Percentiles rank a stretch among this genome's conserved stretches.
Evolutionary conservation across 2,888 invertebrate species (phyloP).

Genomic region (Pherbina coryleti): DNA sequence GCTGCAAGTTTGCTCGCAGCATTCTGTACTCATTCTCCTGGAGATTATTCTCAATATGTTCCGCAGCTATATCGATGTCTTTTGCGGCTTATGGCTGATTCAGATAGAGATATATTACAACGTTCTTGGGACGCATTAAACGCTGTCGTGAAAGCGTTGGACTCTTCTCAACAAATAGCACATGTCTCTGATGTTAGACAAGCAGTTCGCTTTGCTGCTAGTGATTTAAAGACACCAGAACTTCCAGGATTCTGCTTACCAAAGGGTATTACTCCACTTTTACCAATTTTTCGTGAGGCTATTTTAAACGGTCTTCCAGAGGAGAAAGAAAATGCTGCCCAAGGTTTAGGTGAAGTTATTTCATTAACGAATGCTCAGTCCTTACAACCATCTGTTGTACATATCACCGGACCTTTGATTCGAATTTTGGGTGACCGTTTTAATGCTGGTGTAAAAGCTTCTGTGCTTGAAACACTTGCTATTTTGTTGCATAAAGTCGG

Average conservation of each 20-base stretch:
- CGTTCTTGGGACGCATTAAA: slow-evolving; percentile 93
- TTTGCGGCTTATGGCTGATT: slow-evolving; percentile 85
- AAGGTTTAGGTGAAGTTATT: slow-evolving; percentile 82
- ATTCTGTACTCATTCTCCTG: slow-evolving; percentile 90
- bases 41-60: slow-evolving; percentile 88
- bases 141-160: slow-evolving; percentile 89
- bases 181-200: slow-evolving; percentile 92
- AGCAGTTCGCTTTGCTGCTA: slow-evolving; percentile 90
- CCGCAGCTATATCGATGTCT: slow-evolving; percentile 89
- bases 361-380: slow-evolving; percentile 83
- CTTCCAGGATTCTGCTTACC: slow-evolving; percentile 94
- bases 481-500: slow-evolving; percentile 94
- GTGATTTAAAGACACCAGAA: slow-evolving; percentile 83
- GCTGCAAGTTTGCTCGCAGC: slow-evolving; percentile 89
- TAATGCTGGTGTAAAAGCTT: slow-evolving; percentile 93
- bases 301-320: slow-evolving; percentile 95
- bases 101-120: slow-evolving; percentile 83
- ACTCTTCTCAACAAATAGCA: slow-evolving; percentile 84
- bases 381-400: slow-evolving; percentile 94
- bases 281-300: slow-evolving; percentile 96
- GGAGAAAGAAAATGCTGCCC: slow-evolving; percentile 94
- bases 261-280: slow-evolving; percentile 92
- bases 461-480: slow-evolving; percentile 94
- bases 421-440: slow-evolving; percentile 97
- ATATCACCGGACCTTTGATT: slow-evolving; percentile 97